Evolutionary conservation across 2,888 invertebrate species (phyloP).

Genomic region (Latrodectus hesperus): DNA sequence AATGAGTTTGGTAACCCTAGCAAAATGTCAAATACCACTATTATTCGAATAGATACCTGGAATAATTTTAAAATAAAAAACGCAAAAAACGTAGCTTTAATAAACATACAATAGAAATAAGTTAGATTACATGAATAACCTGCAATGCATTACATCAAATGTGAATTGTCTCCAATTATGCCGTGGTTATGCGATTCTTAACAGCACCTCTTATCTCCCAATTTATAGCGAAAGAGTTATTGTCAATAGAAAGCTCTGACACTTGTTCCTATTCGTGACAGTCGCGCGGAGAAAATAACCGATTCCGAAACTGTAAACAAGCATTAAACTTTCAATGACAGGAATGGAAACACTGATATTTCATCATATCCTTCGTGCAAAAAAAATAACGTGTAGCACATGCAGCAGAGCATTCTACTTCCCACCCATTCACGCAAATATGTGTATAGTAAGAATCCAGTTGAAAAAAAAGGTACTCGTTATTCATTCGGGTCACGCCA

Average conservation of each 20-base stretch:
- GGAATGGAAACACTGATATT: too few relatives aligned
- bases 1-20: too few relatives aligned
- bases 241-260: neutral
- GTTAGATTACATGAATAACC: neutral
- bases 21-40: too few relatives aligned
- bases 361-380: too few relatives aligned
- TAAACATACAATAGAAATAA: neutral
- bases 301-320: neutral
- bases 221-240: neutral
- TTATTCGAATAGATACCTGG: too few relatives aligned
- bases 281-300: conserved; percentile 12
- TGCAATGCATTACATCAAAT: neutral
- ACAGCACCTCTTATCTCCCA: neutral
- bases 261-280: conserved; percentile 5
- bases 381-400: too few relatives aligned
- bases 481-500: too few relatives aligned
- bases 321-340: conserved; percentile 12
- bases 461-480: too few relatives aligned
- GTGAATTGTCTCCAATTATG: neutral
- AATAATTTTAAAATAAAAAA: too few relatives aligned
- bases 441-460: too few relatives aligned
- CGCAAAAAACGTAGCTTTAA: neutral
- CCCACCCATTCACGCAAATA: too few relatives aligned
- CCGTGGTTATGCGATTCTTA: neutral
- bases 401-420: too few relatives aligned